Percentiles rank a stretch among this genome's conserved stretches.
Evolutionary conservation across 2,797 vertebrate species (phyloP).

Genomic region (Acrossocheilus wenchowensis): DNA sequence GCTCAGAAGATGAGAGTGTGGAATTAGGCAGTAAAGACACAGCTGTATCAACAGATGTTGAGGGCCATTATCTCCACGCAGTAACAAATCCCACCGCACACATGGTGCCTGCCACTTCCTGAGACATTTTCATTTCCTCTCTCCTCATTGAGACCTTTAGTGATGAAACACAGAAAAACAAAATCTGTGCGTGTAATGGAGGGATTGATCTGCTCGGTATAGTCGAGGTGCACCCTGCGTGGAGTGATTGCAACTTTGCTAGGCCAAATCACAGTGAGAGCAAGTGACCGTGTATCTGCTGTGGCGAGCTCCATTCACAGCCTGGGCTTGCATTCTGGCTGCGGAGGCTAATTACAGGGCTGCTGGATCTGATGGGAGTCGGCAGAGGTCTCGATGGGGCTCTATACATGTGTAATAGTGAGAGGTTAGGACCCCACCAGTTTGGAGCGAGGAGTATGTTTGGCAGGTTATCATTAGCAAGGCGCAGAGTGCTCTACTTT

Average conservation of each 20-base stretch:
- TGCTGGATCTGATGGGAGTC: conserved; percentile 20
- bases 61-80: conserved; percentile 41
- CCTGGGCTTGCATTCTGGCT: conserved; percentile 9
- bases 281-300: conserved; percentile 7
- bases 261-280: conserved; percentile 17
- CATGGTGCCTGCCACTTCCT: conserved; percentile 24
- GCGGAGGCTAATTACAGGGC: conserved; percentile 48
- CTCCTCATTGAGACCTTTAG: conserved; percentile 9
- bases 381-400: conserved; percentile 13
- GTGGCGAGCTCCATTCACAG: background rate
- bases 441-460: background rate
- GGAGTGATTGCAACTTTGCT: conserved; percentile 29
- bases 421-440: conserved; percentile 28
- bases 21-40: conserved; percentile 42
- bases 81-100: background rate
- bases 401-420: conserved; percentile 15
- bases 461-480: conserved; percentile 43
- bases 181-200: background rate
- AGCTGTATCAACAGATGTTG: conserved; percentile 53
- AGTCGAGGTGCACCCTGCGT: background rate
- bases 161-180: background rate
- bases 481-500: background rate
- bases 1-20: conserved; percentile 39
- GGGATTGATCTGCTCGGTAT: background rate
- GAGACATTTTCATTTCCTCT: conserved; percentile 24